Evolutionary conservation across 2,113 vertebrate genomes (phyloP), one percentile per base, ranked within the genome.

Genomic region (Variabilichromis moorii): DNA sequence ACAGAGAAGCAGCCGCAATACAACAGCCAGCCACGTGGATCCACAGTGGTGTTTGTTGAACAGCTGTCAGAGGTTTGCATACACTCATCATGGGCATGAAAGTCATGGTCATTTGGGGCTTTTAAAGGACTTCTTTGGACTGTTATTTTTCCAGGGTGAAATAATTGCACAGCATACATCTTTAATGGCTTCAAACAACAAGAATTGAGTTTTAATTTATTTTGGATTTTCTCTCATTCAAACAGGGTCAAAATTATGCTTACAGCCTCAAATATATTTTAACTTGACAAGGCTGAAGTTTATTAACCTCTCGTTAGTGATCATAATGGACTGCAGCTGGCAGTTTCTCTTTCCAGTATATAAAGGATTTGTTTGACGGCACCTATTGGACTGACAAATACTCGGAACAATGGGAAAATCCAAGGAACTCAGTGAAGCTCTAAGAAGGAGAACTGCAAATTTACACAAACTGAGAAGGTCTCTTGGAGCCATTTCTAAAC

Each of bases 21-120:
- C 89, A 86, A 84, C 83, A 40, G 76, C 40, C 79, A 9, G 79
- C 84, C 87, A 83, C 84, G 83, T 91, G 92, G 87, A 71, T 53
- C 19, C 59, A 73, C 17, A 82, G 45, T 7, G 14, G n/a, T 5
- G 79, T n/a, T 82, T 35, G 33, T 63, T 28, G 16, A 63, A 35
- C 59, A 7, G 59, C 9, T 35, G 59, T 35, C 31, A 5, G 59
- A 35, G 6, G 17, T 63, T 63, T 63, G 9, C 59, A 63, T 35
- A 33, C 31, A 63, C 31, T 63, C 59, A n/a, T 63, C 59, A 63
- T 63, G 59, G 31, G 59, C 59, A 63, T 35, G 31, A 35, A 35
- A 19, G 59, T 35, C 31, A 33, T 63, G 17, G 59, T 63, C 28
- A 33, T 35, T 63, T 63, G 10, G 59, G 59, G 59, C 17, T 35